A percentile compares a stretch with the other conserved stretches of the same genome.
These are phyloP conservation scores for Glyptemys insculpta DNA, from an alignment of 2,797 vertebrate species.

Conservation along the genomic window DNA sequence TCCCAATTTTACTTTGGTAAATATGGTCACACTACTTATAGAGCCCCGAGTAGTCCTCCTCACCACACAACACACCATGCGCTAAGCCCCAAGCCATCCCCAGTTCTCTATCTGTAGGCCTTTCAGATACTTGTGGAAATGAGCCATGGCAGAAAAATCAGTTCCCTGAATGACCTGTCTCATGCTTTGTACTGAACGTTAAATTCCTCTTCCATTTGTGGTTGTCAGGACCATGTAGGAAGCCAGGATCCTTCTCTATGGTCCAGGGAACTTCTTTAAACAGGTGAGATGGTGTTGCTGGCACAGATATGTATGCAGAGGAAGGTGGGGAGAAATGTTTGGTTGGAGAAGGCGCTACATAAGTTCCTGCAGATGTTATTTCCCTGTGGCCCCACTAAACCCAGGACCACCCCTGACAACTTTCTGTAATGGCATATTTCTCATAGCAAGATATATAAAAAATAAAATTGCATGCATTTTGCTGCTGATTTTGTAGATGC, in stretches of 20 bases:
- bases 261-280: slow-evolving; percentile 61
- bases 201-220: too few species aligned
- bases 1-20: too few species aligned
- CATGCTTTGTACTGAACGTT: too few species aligned
- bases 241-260: not conserved
- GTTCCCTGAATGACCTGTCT: not conserved
- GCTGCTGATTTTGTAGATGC: not conserved
- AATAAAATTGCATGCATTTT: not conserved
- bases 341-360: not conserved
- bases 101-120: not conserved
- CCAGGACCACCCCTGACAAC: too few species aligned
- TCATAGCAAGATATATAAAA: not conserved
- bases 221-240: too few species aligned
- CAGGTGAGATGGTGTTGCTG: slow-evolving; percentile 45
- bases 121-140: not conserved
- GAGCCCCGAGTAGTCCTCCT: not conserved
- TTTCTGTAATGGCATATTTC: too few species aligned
- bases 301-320: slow-evolving; percentile 24
- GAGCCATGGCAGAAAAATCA: not conserved
- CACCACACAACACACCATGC: not conserved
- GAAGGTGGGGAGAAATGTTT: slow-evolving; percentile 19
- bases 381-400: not conserved
- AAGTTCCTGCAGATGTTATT: not conserved
- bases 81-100: not conserved
- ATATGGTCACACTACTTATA: not conserved